Evolutionary conservation across 1,140 invertebrate species (phyloP), one percentile per base, ranked within the genome.

Genomic region (Ceratina australensis): DNA sequence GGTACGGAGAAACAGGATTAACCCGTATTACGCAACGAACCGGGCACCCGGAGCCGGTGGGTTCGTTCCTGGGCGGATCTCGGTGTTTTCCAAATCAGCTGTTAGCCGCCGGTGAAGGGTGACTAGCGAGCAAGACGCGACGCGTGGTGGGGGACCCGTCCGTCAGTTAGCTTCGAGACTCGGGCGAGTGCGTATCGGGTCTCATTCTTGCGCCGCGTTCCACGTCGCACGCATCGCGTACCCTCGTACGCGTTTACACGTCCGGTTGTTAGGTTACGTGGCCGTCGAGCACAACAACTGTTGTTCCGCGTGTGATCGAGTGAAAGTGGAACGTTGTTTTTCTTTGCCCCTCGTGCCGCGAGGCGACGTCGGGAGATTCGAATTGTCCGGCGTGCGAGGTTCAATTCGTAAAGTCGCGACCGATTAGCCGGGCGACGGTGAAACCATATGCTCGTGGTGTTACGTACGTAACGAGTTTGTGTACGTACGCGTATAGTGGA

Each of bases 1-100:
- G 5, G 12, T 59, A 16, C 13, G n/a, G 47, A 61, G 47, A 61
- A 77, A 72, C 18, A 33, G 3, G 50, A 78, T 78, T 59, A 69
- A 10, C n/a, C 15, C 13, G 1, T 69, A 56, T 80, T 69, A 64
- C 72, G 66, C 69, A 79, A 74, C 61, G 64, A 0, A 12, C 24
- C 18, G 72, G 82, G 78, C 26, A 3, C 68, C 0, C 0, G 0
- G 0, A 42, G 18, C 0, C 4, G n/a, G 33, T 65, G 13, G 50
- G 5, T 52, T 49, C 83, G 75, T 42, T 20, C 54, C 76, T 85
- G 84, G 42, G 61, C 67, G 66, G 73, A 59, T 64, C 82, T 78
- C 80, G 50, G 82, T 89, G 88, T 87, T 89, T 88, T 87, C 84
- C 86, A 85, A 88, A 90, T 90, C 89, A 90, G 89, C 89, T 90